phyloP scores from a whole-genome alignment of 2,113 vertebrate genomes.

The Sterna hirundo region DNA sequence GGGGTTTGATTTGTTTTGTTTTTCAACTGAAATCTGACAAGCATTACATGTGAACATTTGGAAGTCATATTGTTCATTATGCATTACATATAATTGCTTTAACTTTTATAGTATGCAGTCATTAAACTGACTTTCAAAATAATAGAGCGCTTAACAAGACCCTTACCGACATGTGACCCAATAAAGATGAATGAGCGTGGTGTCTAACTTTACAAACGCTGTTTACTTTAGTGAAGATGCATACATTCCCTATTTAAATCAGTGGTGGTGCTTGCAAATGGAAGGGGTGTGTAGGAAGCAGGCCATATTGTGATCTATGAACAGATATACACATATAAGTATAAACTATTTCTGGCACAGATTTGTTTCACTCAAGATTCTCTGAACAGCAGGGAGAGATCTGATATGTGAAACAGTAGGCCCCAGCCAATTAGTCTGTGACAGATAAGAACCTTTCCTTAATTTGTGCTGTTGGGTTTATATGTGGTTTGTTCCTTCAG shows the following conservation, averaged over 20 bases:
- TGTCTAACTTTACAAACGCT: background rate
- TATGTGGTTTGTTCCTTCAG: background rate
- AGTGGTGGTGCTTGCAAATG: background rate
- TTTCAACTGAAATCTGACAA: background rate
- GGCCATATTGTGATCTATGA: background rate
- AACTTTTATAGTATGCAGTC: constrained; percentile 13
- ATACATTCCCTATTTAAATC: background rate
- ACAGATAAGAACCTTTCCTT: constrained; percentile 1
- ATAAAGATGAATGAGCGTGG: background rate
- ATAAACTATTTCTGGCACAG: constrained; percentile 15
- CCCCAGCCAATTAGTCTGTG: background rate
- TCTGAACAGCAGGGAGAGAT: constrained; percentile 15
- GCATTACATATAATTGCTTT: constrained; percentile 11
- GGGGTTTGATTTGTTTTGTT: background rate
- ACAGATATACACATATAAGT: background rate
- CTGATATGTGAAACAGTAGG: background rate
- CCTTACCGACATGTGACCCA: background rate
- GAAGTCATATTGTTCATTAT: constrained; percentile 32
- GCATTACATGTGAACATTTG: constrained; percentile 55
- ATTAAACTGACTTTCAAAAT: constrained; percentile 29
- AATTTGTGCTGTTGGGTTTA: background rate
- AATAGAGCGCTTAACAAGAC: background rate
- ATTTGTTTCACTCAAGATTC: background rate
- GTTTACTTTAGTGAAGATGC: background rate
- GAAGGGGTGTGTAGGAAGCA: background rate